These are phyloP conservation scores for Nothoprocta perdicaria DNA, from an alignment of 2,113 vertebrate species.

Conservation along the genomic window DNA sequence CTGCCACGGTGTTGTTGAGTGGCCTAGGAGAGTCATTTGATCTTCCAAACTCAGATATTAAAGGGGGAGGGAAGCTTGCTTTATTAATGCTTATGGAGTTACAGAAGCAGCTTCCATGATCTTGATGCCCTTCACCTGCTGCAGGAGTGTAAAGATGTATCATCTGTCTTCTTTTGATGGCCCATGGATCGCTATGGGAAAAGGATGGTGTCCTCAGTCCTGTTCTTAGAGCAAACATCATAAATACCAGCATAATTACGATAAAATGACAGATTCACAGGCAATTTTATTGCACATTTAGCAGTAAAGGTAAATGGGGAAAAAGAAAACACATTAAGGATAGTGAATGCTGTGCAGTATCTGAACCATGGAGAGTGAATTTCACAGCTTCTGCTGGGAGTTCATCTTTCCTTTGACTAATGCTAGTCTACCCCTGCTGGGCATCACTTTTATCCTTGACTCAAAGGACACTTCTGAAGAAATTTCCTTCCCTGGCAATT, in stretches of 20 bases:
- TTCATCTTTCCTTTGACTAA: constrained; percentile 34
- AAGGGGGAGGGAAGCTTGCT: background rate
- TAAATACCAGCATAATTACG: background rate
- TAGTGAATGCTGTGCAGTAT: background rate
- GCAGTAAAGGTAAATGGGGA: background rate
- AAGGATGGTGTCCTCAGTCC: background rate
- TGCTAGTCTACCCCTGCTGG: constrained; percentile 50
- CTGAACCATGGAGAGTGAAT: constrained; percentile 29
- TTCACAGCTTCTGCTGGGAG: constrained; percentile 45
- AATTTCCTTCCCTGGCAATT: constrained; percentile 16
- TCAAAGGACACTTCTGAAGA: constrained; percentile 61
- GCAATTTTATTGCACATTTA: background rate
- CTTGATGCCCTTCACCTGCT: background rate
- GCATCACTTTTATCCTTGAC: constrained; percentile 62
- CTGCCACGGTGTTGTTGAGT: background rate
- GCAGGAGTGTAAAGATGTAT: background rate
- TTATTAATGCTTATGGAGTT: background rate
- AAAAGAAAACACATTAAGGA: background rate
- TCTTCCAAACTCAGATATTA: background rate
- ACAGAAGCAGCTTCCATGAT: background rate
- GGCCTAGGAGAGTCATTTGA: background rate
- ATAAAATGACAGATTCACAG: background rate
- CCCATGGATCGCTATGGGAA: background rate
- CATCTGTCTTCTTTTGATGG: background rate
- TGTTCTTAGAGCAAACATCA: background rate